Evolutionary conservation across 1,140 invertebrate species (phyloP).

Genomic region (Heliconius hermathena): DNA sequence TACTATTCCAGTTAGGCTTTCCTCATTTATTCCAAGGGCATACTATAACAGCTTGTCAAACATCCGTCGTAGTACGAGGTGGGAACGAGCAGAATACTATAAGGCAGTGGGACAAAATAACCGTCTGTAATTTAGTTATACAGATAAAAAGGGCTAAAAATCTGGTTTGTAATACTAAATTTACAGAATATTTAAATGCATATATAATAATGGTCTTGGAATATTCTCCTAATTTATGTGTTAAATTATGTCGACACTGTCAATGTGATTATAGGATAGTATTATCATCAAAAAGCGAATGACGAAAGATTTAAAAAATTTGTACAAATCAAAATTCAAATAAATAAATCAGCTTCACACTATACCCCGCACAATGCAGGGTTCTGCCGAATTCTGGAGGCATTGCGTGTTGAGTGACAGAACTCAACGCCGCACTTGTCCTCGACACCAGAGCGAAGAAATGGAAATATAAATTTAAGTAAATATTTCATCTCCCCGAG

Average conservation of each 20-base stretch:
- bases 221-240: background rate
- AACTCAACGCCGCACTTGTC: no score
- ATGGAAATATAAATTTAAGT: no score
- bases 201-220: no score
- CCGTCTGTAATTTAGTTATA: conserved; percentile 9
- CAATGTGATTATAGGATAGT: background rate
- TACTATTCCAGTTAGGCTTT: conserved; percentile 37
- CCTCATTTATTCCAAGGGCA: conserved; percentile 52
- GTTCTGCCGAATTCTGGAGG: no score
- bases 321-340: background rate
- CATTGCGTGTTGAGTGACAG: no score
- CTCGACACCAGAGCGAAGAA: no score
- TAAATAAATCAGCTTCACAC: no score
- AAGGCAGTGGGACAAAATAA: conserved; percentile 38
- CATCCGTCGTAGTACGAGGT: conserved; percentile 47
- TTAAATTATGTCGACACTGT: background rate
- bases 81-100: conserved; percentile 41
- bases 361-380: no score
- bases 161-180: no score
- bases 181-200: background rate
- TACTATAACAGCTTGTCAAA: conserved; percentile 46
- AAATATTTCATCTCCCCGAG: no score
- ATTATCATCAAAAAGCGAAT: no score
- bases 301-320: background rate
- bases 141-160: background rate